Base-by-base conservation (phyloP, 1,140 invertebrate genomes). In the Pogonognathellus flavescens region DNA sequence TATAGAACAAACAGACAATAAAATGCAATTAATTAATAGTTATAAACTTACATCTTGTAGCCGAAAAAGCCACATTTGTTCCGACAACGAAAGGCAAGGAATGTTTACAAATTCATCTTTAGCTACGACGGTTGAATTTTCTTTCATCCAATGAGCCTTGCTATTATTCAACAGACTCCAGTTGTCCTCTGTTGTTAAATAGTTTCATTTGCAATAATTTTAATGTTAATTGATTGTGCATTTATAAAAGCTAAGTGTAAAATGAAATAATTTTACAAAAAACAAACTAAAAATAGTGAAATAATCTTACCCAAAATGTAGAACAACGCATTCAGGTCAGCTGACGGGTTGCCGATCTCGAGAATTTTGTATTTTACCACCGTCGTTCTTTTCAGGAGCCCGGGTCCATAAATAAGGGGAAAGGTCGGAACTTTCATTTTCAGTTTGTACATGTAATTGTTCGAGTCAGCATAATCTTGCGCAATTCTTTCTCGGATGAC, bases 231-330 rank as follows among this genome's bases (percentile, higher is more conserved):
- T n/a, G n/a, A n/a, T n/a, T n/a, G n/a, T n/a, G n/a, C n/a, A n/a
- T n/a, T n/a, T n/a, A n/a, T n/a, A n/a, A n/a, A n/a, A n/a, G n/a
- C n/a, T n/a, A n/a, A n/a, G n/a, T n/a, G n/a, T n/a, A n/a, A n/a
- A n/a, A n/a, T n/a, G n/a, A n/a, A n/a, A n/a, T n/a, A n/a, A n/a
- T n/a, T n/a, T n/a, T n/a, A n/a, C n/a, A n/a, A n/a, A n/a, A n/a
- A n/a, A n/a, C n/a, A n/a, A n/a, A n/a, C n/a, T n/a, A n/a, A n/a
- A n/a, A n/a, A n/a, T n/a, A n/a, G n/a, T n/a, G n/a, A n/a, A n/a
- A n/a, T n/a, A n/a, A n/a, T 62, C 59, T 62, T 18, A 62, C 59
- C n/a, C n/a, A 62, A 20, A 18, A 62, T 62, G 10, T 62, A 62
- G 18, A 62, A 62, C 1, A 62, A n/a, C 10, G n/a, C 18, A n/a